Percentiles rank a stretch among this genome's conserved stretches.
These are phyloP conservation scores for Lissonota sp. DNA, from an alignment of 2,888 invertebrate genomes.

Conservation along the genomic window DNA sequence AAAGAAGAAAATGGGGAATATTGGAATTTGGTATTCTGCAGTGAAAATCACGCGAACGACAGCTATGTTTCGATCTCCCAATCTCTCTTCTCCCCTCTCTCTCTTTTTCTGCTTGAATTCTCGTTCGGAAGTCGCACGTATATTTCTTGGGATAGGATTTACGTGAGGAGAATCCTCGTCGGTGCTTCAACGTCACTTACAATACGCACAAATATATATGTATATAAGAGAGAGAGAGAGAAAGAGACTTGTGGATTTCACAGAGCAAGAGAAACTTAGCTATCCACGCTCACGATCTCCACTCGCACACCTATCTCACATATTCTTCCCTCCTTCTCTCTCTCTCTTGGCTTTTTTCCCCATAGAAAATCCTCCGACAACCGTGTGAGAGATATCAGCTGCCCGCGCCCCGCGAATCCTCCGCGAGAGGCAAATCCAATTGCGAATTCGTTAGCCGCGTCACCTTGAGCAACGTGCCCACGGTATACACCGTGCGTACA, in stretches of 20 bases:
- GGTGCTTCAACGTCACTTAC: constrained; percentile 46
- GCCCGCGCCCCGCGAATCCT: constrained; percentile 20
- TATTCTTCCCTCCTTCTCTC: constrained; percentile 1
- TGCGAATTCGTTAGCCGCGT: constrained; percentile 61
- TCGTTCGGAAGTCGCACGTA: constrained; percentile 63
- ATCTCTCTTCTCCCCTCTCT: not conserved
- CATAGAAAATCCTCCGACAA: constrained; percentile 29
- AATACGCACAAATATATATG: constrained; percentile 4
- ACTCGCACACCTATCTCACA: constrained; percentile 5
- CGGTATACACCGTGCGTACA: constrained; percentile 16
- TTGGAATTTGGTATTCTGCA: constrained; percentile 54
- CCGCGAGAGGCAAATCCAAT: constrained; percentile 47
- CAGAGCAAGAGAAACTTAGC: constrained; percentile 37
- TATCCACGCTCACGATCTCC: constrained; percentile 48
- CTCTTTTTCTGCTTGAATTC: not conserved
- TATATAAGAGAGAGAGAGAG: not conserved
- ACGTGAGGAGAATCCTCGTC: constrained; percentile 59
- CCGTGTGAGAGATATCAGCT: constrained; percentile 47
- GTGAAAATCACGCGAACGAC: constrained; percentile 48
- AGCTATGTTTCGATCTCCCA: constrained; percentile 18
- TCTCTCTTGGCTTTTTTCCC: constrained; percentile 2
- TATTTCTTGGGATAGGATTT: constrained; percentile 59
- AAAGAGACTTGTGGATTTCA: constrained; percentile 14
- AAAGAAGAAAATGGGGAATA: constrained; percentile 1
- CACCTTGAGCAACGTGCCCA: constrained; percentile 55